phyloP scores from a whole-genome alignment of 2,888 invertebrate genomes.

The Gerosis bhagava region DNA sequence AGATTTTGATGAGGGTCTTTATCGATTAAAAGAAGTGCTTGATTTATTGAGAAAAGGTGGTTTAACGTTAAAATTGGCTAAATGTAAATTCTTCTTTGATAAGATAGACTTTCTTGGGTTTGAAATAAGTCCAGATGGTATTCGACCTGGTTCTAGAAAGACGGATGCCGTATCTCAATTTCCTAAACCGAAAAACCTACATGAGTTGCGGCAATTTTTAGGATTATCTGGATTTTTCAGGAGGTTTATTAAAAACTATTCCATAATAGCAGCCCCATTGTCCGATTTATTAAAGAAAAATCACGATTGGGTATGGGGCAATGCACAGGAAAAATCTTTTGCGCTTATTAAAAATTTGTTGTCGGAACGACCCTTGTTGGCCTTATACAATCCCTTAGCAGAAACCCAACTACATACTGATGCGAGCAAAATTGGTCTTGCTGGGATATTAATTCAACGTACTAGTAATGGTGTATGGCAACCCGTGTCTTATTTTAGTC shows the following conservation, averaged over 20 bases:
- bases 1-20: background rate
- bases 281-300: background rate
- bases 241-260: background rate
- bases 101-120: conserved; percentile 2
- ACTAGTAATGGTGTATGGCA: background rate
- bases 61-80: background rate
- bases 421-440: background rate
- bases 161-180: background rate
- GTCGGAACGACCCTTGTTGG: background rate
- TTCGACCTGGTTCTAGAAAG: background rate
- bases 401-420: conserved; percentile 1
- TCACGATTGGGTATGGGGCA: background rate
- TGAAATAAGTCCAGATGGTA: background rate
- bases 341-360: background rate
- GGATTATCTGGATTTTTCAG: background rate
- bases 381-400: background rate
- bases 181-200: background rate
- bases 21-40: background rate
- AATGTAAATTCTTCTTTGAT: conserved; percentile 1
- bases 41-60: background rate
- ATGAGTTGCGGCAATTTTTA: background rate
- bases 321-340: too few species aligned
- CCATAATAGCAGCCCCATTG: background rate
- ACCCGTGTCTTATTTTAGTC: conserved; percentile 6
- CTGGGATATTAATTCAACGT: background rate